phyloP scores from a whole-genome alignment of 2,888 invertebrate genomes.

The Macaria notata region DNA sequence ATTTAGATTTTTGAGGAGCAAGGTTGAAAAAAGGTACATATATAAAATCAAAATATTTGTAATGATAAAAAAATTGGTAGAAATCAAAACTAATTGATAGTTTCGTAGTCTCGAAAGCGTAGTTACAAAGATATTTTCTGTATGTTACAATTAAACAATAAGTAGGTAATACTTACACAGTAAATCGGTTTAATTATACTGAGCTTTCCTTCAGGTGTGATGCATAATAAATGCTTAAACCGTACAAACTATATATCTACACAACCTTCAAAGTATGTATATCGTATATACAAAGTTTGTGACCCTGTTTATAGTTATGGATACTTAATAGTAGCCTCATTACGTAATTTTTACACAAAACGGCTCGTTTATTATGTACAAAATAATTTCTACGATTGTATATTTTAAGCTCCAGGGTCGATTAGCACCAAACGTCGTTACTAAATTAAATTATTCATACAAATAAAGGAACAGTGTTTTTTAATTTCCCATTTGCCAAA shows the following conservation, averaged over 20 bases:
- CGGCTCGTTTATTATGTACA: conserved; percentile 56
- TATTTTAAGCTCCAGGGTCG: conserved; percentile 52
- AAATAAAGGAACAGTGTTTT: conserved; percentile 13
- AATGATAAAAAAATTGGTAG: too few relatives aligned
- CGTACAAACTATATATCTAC: conserved; percentile 50
- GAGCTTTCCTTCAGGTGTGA: conserved; percentile 81
- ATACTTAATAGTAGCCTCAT: conserved; percentile 62
- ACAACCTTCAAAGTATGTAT: conserved; percentile 49
- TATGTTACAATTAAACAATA: conserved; percentile 22
- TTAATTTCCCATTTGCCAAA: neutral
- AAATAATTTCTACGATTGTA: conserved; percentile 41
- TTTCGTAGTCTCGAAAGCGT: neutral
- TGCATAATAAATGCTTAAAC: conserved; percentile 63
- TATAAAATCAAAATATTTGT: too few relatives aligned
- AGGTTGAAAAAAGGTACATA: too few relatives aligned
- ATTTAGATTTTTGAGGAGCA: too few relatives aligned
- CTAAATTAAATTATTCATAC: neutral
- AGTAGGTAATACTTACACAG: conserved; percentile 28
- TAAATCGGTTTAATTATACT: conserved; percentile 51
- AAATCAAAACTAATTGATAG: too few relatives aligned
- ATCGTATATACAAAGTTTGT: conserved; percentile 63
- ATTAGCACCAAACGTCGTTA: conserved; percentile 60
- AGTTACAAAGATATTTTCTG: neutral
- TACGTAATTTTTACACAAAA: conserved; percentile 53
- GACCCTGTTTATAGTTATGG: conserved; percentile 67